Evolutionary conservation across 1,140 invertebrate genomes (phyloP), one percentile per base, ranked within the genome.

Genomic region (Telenomus remus): DNA sequence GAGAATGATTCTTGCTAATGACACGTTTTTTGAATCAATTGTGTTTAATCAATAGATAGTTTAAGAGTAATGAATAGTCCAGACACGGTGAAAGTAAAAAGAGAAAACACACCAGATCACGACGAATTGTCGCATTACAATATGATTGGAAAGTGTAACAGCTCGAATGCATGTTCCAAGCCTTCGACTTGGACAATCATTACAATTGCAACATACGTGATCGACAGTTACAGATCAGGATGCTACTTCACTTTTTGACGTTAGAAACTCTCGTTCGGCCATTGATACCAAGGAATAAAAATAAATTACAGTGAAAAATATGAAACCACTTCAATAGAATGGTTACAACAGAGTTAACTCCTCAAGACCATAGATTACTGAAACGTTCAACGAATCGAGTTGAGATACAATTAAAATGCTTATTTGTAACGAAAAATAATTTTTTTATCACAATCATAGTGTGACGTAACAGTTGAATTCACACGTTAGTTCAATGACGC

Each of bases 91-190:
- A 82, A 82, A 82, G 80, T 79, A 79, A 82, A n/a, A 82, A 82
- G 76, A 82, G 78, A 82, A 80, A 82, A 78, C 79, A 69, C 60
- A 50, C 14, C 76, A 79, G 76, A 81, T 79, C 76, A 79, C 50
- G 68, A 78, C 60, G 61, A 79, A 80, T 80, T 79, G 73, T 78
- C 75, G 72, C 75, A 72, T 77, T 65, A 63, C 70, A 57, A 77
- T 78, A 76, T 76, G 76, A 80, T 82, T 82, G 80, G 81, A 81
- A 80, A 82, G 79, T 79, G 76, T 75, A 71, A 74, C 64, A 76
- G 59, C 47, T 53, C 54, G 63, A 76, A 51, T 65, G 57, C 44
- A 79, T 44, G 50, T 65, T 73, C 71, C n/a, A 57, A 74, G 57
- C 55, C 54, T 65, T 65, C 57, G 64, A 78, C 72, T 74, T 73